phyloP scores from a whole-genome alignment of 2,888 invertebrate species.

The Microctonus aethiopoides region DNA sequence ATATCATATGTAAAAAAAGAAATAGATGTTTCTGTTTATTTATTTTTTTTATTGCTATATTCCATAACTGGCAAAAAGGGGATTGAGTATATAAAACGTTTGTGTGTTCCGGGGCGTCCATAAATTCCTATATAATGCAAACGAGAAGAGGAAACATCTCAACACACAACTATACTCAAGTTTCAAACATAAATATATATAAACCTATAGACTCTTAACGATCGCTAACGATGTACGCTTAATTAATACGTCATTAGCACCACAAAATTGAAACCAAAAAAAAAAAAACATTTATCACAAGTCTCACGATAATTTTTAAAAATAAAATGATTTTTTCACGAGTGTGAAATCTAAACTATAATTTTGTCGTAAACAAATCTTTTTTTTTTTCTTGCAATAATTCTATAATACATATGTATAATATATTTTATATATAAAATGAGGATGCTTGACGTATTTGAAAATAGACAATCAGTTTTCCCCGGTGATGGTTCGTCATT shows the following conservation, averaged over 20 bases:
- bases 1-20: not conserved
- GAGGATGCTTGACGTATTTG: slow-evolving; percentile 5
- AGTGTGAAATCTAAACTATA: too few species aligned
- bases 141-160: not conserved
- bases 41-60: not conserved
- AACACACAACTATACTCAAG: not conserved
- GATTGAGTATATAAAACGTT: not conserved
- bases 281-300: not conserved
- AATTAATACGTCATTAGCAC: not conserved
- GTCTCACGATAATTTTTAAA: not conserved
- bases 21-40: not conserved
- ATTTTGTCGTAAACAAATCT: too few species aligned
- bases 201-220: not conserved
- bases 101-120: slow-evolving; percentile 21
- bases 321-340: too few species aligned
- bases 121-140: slow-evolving; percentile 5
- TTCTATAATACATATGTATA: not conserved
- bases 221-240: not conserved
- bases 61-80: not conserved
- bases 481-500: slow-evolving; percentile 20
- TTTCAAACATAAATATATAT: not conserved
- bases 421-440: not conserved
- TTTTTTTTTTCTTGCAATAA: not conserved
- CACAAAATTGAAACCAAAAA: not conserved
- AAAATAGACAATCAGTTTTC: slow-evolving; percentile 28